Conservation (phyloP, 1,140 invertebrate genomes). For the Mizuhopecten yessoensis region DNA sequence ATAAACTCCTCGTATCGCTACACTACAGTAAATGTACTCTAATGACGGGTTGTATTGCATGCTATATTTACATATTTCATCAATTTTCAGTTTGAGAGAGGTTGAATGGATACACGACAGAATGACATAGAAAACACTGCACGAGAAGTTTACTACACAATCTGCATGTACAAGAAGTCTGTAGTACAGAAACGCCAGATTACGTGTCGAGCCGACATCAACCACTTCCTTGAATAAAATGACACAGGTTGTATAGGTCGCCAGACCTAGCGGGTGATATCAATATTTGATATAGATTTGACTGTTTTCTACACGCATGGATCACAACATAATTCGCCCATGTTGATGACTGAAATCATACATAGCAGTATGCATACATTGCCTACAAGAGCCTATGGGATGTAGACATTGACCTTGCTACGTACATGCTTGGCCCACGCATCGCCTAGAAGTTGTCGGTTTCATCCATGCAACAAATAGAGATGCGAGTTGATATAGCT, state of each 20-base stretch:
- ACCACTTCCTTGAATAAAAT: conserved; percentile 29
- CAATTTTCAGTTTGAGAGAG: not conserved
- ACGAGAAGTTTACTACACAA: not conserved
- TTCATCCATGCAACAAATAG: too few species aligned
- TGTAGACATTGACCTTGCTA: not conserved
- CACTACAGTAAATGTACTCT: not conserved
- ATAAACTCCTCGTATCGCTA: not conserved
- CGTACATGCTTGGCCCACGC: not conserved
- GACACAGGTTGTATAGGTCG: not conserved
- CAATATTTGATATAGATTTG: conserved; percentile 35
- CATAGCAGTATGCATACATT: not conserved
- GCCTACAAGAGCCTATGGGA: not conserved
- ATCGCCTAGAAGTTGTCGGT: not conserved
- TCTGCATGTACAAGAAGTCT: not conserved
- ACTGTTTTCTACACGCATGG: conserved; percentile 27
- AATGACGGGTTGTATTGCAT: not conserved
- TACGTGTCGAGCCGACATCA: not conserved
- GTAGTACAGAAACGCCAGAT: not conserved
- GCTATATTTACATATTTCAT: conserved; percentile 4
- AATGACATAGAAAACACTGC: not conserved
- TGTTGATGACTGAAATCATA: not conserved
- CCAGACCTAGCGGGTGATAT: not conserved
- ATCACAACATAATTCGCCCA: conserved; percentile 21
- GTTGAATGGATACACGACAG: conserved; percentile 5
- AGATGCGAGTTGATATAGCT: too few species aligned